Conservation (phyloP, 2,797 vertebrate genomes). For the Alauda arvensis region DNA sequence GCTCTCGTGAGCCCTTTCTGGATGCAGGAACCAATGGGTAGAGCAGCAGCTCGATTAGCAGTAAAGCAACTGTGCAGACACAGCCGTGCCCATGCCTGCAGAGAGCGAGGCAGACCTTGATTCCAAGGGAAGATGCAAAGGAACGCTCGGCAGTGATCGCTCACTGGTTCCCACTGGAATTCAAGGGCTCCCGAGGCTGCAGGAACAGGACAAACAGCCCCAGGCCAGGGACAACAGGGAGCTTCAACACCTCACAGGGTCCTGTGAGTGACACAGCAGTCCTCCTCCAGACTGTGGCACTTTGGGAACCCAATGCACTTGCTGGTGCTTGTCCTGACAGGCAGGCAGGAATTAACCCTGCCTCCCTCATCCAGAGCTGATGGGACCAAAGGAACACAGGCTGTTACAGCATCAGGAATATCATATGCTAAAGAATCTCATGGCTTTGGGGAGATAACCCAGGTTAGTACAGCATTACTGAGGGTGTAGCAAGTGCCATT, state of each 20-base stretch:
- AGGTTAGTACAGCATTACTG: background rate
- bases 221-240: background rate
- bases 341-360: background rate
- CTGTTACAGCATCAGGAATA: background rate
- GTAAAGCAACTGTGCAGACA: background rate
- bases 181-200: background rate
- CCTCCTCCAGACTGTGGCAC: accelerated
- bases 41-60: constrained; percentile 18
- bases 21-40: background rate
- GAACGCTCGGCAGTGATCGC: accelerated
- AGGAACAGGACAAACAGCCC: background rate
- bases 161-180: accelerated
- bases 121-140: background rate
- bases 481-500: background rate
- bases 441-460: background rate
- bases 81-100: accelerated
- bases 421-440: background rate
- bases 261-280: accelerated
- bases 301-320: background rate
- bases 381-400: accelerated
- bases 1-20: background rate
- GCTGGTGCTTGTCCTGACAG: background rate
- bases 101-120: accelerated
- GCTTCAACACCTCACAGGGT: accelerated
- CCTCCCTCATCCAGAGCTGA: background rate